Evolutionary conservation across 2,888 invertebrate species (phyloP).

Genomic region (Hydraecia micacea): DNA sequence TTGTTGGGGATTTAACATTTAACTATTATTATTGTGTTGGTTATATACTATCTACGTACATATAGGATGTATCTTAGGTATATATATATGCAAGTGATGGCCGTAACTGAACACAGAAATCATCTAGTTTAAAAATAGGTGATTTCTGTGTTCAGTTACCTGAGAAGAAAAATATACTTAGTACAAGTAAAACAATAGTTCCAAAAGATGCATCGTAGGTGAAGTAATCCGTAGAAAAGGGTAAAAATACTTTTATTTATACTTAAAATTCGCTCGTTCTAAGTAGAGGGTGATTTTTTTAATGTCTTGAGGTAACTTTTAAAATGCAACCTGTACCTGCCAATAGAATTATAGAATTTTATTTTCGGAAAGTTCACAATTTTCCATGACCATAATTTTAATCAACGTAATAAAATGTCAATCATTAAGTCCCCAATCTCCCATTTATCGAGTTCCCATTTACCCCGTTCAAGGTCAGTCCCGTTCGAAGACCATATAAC

Average conservation of each 20-base stretch:
- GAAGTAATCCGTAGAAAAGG: background rate
- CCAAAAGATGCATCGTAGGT: background rate
- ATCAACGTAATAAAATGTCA: constrained; percentile 8
- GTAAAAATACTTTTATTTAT: background rate
- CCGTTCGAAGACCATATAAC: constrained; percentile 71
- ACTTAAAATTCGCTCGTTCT: background rate
- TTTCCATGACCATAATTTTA: background rate
- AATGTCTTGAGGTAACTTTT: background rate
- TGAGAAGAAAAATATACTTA: background rate
- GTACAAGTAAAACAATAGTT: background rate
- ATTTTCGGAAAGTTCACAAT: background rate
- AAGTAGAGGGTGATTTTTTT: background rate
- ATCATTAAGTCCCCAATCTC: constrained; percentile 33
- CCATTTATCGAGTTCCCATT: constrained; percentile 41
- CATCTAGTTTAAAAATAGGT: background rate
- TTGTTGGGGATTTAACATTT: background rate
- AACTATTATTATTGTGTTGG: constrained; percentile 1
- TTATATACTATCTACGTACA: background rate
- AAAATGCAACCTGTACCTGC: background rate
- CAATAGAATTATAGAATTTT: background rate
- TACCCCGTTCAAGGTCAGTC: constrained; percentile 56
- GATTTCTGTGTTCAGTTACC: too few species aligned
- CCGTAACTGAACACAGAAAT: background rate
- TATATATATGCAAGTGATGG: background rate
- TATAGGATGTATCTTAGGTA: background rate